A percentile compares a stretch with the other conserved stretches of the same genome.
These are phyloP conservation scores for Drosophila sp. DNA, from an alignment of 1,140 invertebrate species.

Conservation along the genomic window DNA sequence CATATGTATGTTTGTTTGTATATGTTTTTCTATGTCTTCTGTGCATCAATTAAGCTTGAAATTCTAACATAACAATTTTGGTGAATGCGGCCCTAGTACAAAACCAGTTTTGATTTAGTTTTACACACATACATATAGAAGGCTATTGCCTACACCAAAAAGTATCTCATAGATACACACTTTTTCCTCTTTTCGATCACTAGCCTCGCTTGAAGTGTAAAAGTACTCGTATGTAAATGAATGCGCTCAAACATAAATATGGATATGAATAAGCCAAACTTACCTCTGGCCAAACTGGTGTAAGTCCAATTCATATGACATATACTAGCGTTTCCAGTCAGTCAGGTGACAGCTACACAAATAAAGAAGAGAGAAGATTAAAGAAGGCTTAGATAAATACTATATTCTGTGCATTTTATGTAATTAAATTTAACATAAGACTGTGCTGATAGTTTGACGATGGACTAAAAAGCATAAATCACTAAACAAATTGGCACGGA, in stretches of 20 bases:
- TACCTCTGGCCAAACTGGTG: constrained; percentile 26
- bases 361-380: constrained; percentile 18
- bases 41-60: constrained; percentile 74
- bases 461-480: constrained; percentile 51
- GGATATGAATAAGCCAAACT: not conserved
- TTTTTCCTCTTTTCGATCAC: constrained; percentile 7
- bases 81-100: constrained; percentile 46
- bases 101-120: constrained; percentile 59
- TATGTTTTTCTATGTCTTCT: constrained; percentile 18
- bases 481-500: constrained; percentile 60
- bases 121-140: constrained; percentile 32
- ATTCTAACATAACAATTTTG: constrained; percentile 71
- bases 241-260: not conserved
- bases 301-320: constrained; percentile 21
- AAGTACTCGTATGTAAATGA: constrained; percentile 6
- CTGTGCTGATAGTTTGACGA: constrained; percentile 45
- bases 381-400: constrained; percentile 26
- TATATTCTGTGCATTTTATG: constrained; percentile 3
- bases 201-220: constrained; percentile 7
- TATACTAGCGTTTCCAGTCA: not conserved
- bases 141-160: constrained; percentile 42
- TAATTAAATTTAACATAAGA: constrained; percentile 49
- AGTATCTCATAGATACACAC: constrained; percentile 28
- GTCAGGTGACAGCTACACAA: constrained; percentile 38
- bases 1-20: not conserved